A percentile compares a stretch with the other conserved stretches of the same genome.
These are phyloP conservation scores for Trachurus trachurus DNA, from an alignment of 2,797 vertebrate genomes.

Conservation along the genomic window DNA sequence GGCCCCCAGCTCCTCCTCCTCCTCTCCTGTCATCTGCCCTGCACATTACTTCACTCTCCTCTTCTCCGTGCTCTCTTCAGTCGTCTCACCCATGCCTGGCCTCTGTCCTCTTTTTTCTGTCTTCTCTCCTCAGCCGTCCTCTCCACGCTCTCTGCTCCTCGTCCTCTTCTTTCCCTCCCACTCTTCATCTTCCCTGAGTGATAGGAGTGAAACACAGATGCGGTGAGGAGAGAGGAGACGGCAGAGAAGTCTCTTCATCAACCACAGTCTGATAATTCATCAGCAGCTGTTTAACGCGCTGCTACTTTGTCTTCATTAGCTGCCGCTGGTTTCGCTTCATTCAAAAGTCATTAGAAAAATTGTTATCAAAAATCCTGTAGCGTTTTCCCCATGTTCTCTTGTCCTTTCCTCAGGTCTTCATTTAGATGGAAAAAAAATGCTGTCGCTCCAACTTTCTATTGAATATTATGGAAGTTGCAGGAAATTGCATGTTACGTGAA, in stretches of 20 bases:
- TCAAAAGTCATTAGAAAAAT: slow-evolving; percentile 73
- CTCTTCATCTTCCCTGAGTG: slow-evolving; percentile 58
- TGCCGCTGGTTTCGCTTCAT: slow-evolving; percentile 59
- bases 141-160: not conserved
- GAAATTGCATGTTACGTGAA: slow-evolving; percentile 52
- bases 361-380: slow-evolving; percentile 57
- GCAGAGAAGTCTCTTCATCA: slow-evolving; percentile 70
- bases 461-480: slow-evolving; percentile 39
- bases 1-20: slow-evolving; percentile 12
- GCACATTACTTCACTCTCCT: slow-evolving; percentile 40
- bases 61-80: slow-evolving; percentile 33
- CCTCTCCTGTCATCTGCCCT: slow-evolving; percentile 41
- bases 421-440: slow-evolving; percentile 29
- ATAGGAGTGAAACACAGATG: slow-evolving; percentile 49
- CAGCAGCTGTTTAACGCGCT: slow-evolving; percentile 74
- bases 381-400: slow-evolving; percentile 14
- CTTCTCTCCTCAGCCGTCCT: slow-evolving; percentile 27
- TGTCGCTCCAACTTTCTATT: slow-evolving; percentile 29
- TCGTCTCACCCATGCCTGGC: slow-evolving; percentile 33
- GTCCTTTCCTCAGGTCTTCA: slow-evolving; percentile 22
- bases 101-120: slow-evolving; percentile 23
- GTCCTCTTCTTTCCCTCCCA: not conserved
- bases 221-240: slow-evolving; percentile 47
- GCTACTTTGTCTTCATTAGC: slow-evolving; percentile 82
- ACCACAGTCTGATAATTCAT: slow-evolving; percentile 79